phyloP scores from a whole-genome alignment of 2,797 vertebrate species.

The Australoheros facetus region DNA sequence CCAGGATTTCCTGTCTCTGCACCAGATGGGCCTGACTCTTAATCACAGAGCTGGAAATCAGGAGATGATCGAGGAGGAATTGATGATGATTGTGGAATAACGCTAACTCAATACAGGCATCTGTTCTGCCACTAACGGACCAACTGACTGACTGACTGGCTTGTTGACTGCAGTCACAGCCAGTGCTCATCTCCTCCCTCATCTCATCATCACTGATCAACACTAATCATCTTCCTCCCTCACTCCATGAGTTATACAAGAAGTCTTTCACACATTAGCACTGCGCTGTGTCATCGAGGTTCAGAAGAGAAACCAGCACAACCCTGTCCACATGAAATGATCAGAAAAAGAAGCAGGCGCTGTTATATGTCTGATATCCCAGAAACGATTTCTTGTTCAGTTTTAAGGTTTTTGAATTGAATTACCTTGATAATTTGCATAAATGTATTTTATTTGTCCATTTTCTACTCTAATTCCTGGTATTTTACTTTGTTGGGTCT shows the following conservation, averaged over 20 bases:
- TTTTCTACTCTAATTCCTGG: neutral
- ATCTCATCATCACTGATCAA: constrained; percentile 65
- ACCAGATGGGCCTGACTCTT: constrained; percentile 83
- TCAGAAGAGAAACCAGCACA: constrained; percentile 18
- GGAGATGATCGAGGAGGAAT: constrained; percentile 80
- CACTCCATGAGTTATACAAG: constrained; percentile 60
- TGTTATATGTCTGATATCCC: neutral
- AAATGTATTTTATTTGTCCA: neutral
- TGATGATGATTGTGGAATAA: constrained; percentile 81
- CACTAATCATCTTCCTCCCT: constrained; percentile 64
- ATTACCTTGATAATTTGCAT: neutral
- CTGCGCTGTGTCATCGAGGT: constrained; percentile 45
- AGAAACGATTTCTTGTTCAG: neutral
- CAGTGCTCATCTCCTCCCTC: constrained; percentile 66
- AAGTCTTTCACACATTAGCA: constrained; percentile 54
- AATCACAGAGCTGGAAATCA: constrained; percentile 81
- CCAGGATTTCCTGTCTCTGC: constrained; percentile 80
- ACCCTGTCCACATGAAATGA: neutral
- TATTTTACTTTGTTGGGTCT: neutral
- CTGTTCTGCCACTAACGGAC: constrained; percentile 72
- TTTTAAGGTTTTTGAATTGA: neutral
- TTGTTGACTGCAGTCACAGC: constrained; percentile 67
- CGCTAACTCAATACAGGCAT: constrained; percentile 78
- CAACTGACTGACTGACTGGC: constrained; percentile 49
- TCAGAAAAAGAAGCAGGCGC: neutral